Conservation (phyloP, 1,140 invertebrate species). For the Neodiprion lecontei region DNA sequence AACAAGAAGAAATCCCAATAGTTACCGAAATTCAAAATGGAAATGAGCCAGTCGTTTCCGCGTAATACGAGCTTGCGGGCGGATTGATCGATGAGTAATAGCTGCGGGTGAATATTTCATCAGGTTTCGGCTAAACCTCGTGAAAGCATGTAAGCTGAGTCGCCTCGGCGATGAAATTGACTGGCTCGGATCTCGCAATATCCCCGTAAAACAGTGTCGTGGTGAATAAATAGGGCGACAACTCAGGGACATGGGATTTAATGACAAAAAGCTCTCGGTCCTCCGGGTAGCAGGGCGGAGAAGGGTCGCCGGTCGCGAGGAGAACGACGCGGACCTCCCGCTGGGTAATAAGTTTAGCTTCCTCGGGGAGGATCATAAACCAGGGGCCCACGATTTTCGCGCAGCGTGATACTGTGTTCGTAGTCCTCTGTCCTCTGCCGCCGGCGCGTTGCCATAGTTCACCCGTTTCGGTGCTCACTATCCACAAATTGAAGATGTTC, state of each 20-base stretch:
- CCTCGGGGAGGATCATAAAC: constrained; percentile 57
- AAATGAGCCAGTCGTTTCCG: too few species aligned
- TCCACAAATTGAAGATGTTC: constrained; percentile 42
- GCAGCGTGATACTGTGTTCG: constrained; percentile 51
- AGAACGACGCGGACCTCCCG: constrained; percentile 36
- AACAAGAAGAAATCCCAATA: too few species aligned
- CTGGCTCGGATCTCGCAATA: not conserved
- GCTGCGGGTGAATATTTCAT: not conserved
- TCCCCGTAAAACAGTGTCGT: constrained; percentile 35
- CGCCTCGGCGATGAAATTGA: not conserved
- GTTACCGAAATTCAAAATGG: too few species aligned
- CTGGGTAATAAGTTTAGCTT: constrained; percentile 61
- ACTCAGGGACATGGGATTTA: constrained; percentile 58
- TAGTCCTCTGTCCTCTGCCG: constrained; percentile 12
- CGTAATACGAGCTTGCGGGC: too few species aligned
- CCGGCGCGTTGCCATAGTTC: constrained; percentile 10
- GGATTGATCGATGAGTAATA: too few species aligned
- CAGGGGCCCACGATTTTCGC: constrained; percentile 37
- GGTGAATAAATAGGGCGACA: constrained; percentile 56
- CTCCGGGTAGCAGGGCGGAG: constrained; percentile 31
- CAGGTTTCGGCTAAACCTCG: not conserved
- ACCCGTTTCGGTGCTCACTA: constrained; percentile 24
- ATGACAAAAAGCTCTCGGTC: constrained; percentile 52
- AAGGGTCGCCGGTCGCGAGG: constrained; percentile 30
- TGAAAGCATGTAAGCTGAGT: not conserved